phyloP scores from a whole-genome alignment of 37 sponge, comb jelly and placozoan species.

The Theonella swinhoei region DNA sequence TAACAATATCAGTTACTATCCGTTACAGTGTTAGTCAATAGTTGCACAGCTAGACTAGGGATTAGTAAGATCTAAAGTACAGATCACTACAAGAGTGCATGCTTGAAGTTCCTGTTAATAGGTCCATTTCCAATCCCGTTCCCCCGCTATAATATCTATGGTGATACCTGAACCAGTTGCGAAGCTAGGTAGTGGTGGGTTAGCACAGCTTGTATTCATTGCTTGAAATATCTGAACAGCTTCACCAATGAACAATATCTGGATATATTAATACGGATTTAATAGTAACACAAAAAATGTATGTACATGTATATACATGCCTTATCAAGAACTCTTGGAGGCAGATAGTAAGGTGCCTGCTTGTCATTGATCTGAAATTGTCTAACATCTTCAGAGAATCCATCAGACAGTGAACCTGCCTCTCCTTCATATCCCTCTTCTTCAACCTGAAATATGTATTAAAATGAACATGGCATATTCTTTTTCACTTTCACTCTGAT shows the following conservation, averaged over 20 bases:
- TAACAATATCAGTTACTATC: no score
- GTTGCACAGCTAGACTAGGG: no score
- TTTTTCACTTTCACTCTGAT: no score
- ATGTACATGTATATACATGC: no score
- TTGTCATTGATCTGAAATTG: conserved; percentile 11
- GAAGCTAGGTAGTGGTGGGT: neutral
- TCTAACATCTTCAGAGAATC: conserved; percentile 16
- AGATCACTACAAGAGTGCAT: no score
- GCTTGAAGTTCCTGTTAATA: no score
- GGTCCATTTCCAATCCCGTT: no score
- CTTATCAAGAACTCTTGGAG: conserved; percentile 71
- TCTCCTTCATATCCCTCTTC: neutral
- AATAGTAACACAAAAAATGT: no score
- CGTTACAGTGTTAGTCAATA: no score
- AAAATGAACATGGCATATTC: no score
- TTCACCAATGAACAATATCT: conserved; percentile 86
- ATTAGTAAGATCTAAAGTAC: no score
- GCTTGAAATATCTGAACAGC: conserved; percentile 73
- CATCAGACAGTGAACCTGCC: neutral
- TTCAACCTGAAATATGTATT: neutral
- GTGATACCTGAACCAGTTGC: neutral
- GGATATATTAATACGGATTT: neutral
- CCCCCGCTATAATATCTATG: no score
- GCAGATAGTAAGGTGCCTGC: conserved; percentile 70
- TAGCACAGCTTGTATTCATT: neutral